These are phyloP conservation scores for Drosophila kuntzei DNA, from an alignment of 2,888 invertebrate genomes.

Conservation along the genomic window DNA sequence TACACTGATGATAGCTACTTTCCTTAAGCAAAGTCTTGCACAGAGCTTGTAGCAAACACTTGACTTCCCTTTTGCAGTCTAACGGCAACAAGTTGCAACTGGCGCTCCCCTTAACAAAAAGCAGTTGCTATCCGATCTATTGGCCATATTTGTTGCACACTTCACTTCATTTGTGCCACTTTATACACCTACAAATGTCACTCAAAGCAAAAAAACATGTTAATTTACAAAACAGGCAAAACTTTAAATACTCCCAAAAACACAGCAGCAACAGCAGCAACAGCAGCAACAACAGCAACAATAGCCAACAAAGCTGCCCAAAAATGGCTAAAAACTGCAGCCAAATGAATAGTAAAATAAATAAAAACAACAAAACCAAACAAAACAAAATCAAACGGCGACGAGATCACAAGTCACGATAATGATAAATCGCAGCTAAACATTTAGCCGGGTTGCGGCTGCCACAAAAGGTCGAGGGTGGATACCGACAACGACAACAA, in stretches of 20 bases:
- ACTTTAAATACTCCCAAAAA: conserved; percentile 57
- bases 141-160: conserved; percentile 77
- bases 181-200: conserved; percentile 81
- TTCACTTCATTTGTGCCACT: conserved; percentile 81
- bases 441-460: conserved; percentile 74
- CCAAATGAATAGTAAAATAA: conserved; percentile 47
- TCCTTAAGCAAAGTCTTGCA: background rate
- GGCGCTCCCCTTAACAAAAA: conserved; percentile 45
- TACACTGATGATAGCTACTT: background rate
- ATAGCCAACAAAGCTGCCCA: conserved; percentile 47
- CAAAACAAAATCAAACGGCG: conserved; percentile 65
- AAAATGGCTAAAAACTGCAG: conserved; percentile 64
- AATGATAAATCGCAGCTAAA: conserved; percentile 80
- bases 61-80: conserved; percentile 14
- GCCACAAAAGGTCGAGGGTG: conserved; percentile 81
- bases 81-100: conserved; percentile 26
- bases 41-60: background rate
- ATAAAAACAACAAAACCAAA: conserved; percentile 13
- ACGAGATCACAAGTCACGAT: conserved; percentile 80
- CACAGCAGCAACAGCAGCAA: conserved; percentile 22
- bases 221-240: conserved; percentile 66
- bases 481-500: conserved; percentile 53
- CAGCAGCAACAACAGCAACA: conserved; percentile 32
- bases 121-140: conserved; percentile 54
- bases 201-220: conserved; percentile 78